Base-by-base conservation (phyloP, 2,888 invertebrate species). In the Conops quadrifasciatus region DNA sequence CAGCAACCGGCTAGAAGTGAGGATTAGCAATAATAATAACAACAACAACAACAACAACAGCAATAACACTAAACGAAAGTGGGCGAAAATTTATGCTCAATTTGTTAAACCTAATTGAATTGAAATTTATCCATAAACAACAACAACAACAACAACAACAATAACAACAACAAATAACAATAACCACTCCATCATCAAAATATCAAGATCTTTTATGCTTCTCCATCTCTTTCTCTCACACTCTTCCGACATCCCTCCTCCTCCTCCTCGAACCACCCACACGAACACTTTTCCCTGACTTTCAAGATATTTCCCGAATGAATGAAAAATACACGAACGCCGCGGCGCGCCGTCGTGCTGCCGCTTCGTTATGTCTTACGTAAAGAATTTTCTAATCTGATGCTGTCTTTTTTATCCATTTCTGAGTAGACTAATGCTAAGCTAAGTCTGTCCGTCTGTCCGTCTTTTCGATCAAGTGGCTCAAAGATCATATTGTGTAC, bases 81-180 rank as follows among this genome's bases (percentile, higher is more conserved):
- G 67, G 67, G 67, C 67, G 67, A 19, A 67, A 67, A 67, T 67
- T 67, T 67, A 67, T 67, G 67, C 58, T 56, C 67, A 67, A 67
- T 67, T 67, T 67, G 67, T 67, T 67, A 36, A 67, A 67, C 67
- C 53, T 67, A 58, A 67, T 67, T 58, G 58, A 67, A 58, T 67
- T 36, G 43, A 43, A 67, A 58, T 58, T 56, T 67, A 56, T 67
- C 56, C 21, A 21, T 63, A 47, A 30, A 51, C 43, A 53, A 15
- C 45, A 66, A 58, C 58, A 67, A 45, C 53, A 47, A 13, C 66
- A 66, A 13, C 66, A 66, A 66, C 56, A 53, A 56, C 66, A 56
- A 3, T 36, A 53, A 24, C 49, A 64, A 15, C 47, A 28, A n/a
- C 51, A 51, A n/a, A 66, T 36, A 53, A 56, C 66, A 56, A 3